Conservation (phyloP, 1,140 invertebrate species). For the Drosophila sp. region DNA sequence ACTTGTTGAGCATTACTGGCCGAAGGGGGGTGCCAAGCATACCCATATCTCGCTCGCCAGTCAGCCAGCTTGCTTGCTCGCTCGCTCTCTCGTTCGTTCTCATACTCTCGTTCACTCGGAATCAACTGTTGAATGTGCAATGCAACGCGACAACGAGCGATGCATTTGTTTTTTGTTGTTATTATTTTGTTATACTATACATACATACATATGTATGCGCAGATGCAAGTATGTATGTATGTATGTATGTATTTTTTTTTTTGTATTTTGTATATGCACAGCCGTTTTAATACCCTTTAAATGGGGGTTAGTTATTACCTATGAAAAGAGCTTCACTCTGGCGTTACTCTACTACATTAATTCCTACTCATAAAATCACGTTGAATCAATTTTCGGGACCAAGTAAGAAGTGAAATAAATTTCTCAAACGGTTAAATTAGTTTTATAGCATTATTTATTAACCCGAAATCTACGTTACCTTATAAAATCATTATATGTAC, state of each 20-base stretch:
- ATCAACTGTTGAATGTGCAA: constrained; percentile 78
- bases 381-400: no score
- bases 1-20: constrained; percentile 66
- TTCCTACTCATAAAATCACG: no score
- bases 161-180: constrained; percentile 54
- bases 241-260: constrained; percentile 27
- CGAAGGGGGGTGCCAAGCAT: constrained; percentile 16
- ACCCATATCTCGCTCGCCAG: constrained; percentile 7
- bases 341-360: no score
- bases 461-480: no score
- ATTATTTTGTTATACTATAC: constrained; percentile 25
- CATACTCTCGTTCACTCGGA: constrained; percentile 38
- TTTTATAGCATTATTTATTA: no score
- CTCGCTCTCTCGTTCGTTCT: constrained; percentile 28
- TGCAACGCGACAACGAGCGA: constrained; percentile 38
- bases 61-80: neutral
- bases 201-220: constrained; percentile 13
- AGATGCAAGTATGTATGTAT: constrained; percentile 26
- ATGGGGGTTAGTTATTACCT: no score
- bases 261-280: constrained; percentile 28
- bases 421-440: no score
- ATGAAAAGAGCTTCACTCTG: no score
- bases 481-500: no score
- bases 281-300: constrained; percentile 6
- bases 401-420: no score